phyloP scores from a whole-genome alignment of 2,888 invertebrate genomes.

The Trichacis sp. region DNA sequence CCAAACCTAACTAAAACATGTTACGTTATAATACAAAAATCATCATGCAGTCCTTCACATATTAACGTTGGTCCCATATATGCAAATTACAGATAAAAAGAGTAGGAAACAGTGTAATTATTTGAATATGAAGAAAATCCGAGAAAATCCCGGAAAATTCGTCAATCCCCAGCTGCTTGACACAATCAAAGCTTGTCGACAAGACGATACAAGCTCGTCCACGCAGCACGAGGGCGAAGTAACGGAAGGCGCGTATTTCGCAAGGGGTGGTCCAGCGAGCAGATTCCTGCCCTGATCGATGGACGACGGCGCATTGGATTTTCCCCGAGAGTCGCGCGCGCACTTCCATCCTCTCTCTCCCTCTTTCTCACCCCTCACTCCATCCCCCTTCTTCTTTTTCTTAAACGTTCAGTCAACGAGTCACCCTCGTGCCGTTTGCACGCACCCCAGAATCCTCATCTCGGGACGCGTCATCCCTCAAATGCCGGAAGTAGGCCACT shows the following conservation, averaged over 20 bases:
- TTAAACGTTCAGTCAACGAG: slow-evolving; percentile 48
- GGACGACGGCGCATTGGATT: slow-evolving; percentile 61
- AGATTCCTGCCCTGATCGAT: slow-evolving; percentile 66
- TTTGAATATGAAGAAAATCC: no score
- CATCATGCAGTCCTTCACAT: no score
- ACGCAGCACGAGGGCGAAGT: slow-evolving; percentile 12
- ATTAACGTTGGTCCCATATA: no score
- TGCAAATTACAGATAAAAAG: no score
- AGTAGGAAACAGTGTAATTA: no score
- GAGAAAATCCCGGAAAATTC: no score
- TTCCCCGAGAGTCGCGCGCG: slow-evolving; percentile 60
- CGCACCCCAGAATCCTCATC: slow-evolving; percentile 47
- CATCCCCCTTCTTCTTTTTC: no score
- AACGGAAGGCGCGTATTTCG: slow-evolving; percentile 36
- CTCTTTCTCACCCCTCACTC: slow-evolving; percentile 27
- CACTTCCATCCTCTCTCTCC: slow-evolving; percentile 38
- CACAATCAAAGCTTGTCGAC: background rate
- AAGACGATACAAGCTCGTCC: slow-evolving; percentile 9
- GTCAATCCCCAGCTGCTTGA: background rate
- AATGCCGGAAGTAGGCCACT: slow-evolving; percentile 60
- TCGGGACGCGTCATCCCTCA: slow-evolving; percentile 48
- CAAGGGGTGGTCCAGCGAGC: slow-evolving; percentile 63
- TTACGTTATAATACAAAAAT: no score
- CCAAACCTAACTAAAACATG: no score
- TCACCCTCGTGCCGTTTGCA: slow-evolving; percentile 46